phyloP scores from a whole-genome alignment of 2,797 vertebrate species.

The Peromyscus nudipes region DNA sequence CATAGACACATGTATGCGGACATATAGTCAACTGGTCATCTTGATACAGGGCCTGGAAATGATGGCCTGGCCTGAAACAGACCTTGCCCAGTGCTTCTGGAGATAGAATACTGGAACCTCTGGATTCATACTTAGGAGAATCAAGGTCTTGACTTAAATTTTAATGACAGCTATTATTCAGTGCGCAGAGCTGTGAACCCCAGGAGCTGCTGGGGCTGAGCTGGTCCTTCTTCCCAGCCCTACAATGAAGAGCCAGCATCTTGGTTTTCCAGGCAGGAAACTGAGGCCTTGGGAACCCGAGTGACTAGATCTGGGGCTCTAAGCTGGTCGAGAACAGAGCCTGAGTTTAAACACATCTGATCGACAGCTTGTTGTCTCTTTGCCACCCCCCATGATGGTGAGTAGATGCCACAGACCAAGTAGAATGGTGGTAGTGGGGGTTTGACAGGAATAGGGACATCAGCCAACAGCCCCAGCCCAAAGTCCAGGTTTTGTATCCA shows the following conservation, averaged over 20 bases:
- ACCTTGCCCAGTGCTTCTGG: neutral
- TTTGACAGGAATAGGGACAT: neutral
- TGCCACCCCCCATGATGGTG: neutral
- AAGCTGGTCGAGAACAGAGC: neutral
- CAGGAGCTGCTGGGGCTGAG: neutral
- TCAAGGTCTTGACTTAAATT: constrained; percentile 2
- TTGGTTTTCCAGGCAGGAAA: neutral
- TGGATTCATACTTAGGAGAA: neutral
- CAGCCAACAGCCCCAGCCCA: neutral
- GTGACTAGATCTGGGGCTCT: neutral
- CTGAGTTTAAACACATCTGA: neutral
- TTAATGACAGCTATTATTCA: constrained; percentile 6
- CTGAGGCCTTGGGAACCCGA: neutral
- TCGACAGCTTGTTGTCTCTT: neutral
- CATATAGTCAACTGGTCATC: neutral
- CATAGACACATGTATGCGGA: neutral
- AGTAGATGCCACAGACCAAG: neutral
- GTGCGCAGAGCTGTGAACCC: neutral
- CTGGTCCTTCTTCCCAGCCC: neutral
- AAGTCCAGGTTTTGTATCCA: neutral
- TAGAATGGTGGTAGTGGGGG: neutral
- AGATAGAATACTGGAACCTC: neutral
- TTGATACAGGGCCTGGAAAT: neutral
- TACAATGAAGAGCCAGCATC: neutral
- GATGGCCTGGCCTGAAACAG: neutral